Conservation (phyloP, 64 coral and sea anemone species). For the Cladopsammia gracilis region DNA sequence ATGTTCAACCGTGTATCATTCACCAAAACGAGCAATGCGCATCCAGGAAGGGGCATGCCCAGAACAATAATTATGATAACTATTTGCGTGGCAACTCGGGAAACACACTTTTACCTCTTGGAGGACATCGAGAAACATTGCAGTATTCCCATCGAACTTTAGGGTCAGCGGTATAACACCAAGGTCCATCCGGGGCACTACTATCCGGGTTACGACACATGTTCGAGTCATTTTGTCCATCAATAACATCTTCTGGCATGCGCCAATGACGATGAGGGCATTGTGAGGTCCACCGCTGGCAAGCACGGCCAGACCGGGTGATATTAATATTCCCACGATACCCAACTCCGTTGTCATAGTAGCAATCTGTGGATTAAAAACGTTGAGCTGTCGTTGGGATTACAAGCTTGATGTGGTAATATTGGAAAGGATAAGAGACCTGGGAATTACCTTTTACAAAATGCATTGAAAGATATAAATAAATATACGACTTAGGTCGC, state of each 20-base stretch:
- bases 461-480: too few relatives aligned
- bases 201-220: conserved; percentile 39
- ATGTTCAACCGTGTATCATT: too few relatives aligned
- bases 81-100: too few relatives aligned
- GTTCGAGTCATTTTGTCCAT: background rate
- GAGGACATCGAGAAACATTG: conserved; percentile 22
- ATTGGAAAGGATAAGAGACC: too few relatives aligned
- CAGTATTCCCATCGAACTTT: conserved; percentile 52
- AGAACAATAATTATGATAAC: too few relatives aligned
- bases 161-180: conserved; percentile 39
- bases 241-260: background rate
- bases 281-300: conserved; percentile 85
- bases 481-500: too few relatives aligned
- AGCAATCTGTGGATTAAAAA: conserved; percentile 51
- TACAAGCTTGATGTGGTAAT: too few relatives aligned
- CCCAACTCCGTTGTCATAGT: conserved; percentile 65
- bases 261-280: conserved; percentile 89
- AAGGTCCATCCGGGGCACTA: conserved; percentile 21
- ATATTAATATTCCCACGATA: conserved; percentile 71
- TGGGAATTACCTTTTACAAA: too few relatives aligned
- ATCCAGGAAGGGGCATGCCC: too few relatives aligned
- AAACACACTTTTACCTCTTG: conserved; percentile 10
- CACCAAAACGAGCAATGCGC: too few relatives aligned
- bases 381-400: too few relatives aligned
- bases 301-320: conserved; percentile 67